phyloP scores from a whole-genome alignment of 30 jellyfish, hydroid and myxozoan genomes.

The Catostylus mosaicus region DNA sequence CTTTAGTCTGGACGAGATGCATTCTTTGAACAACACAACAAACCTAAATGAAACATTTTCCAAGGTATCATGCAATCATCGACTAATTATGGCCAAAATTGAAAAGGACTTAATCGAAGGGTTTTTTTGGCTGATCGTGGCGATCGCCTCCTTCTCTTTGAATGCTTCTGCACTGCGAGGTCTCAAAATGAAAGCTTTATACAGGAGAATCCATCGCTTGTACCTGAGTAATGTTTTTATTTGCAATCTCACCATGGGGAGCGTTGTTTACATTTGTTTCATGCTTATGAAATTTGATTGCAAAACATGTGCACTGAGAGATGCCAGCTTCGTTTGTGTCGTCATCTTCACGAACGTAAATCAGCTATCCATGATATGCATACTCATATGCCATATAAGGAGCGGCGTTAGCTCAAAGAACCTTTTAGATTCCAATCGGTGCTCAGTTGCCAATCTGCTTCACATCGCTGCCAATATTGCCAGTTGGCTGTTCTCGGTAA shows the following conservation, averaged over 20 bases:
- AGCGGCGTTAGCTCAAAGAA: not conserved
- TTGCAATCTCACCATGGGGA: slow-evolving; percentile 51
- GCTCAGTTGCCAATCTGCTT: not conserved
- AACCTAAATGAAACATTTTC: not conserved
- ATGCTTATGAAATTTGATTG: slow-evolving; percentile 19
- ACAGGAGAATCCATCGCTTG: slow-evolving; percentile 18
- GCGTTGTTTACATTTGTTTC: slow-evolving; percentile 14
- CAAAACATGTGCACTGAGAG: slow-evolving; percentile 18
- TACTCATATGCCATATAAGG: slow-evolving; percentile 22
- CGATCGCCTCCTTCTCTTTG: slow-evolving; percentile 21
- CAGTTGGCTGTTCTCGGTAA: slow-evolving; percentile 43
- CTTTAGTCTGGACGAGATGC: too few species aligned
- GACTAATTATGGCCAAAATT: not conserved
- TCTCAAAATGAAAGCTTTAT: slow-evolving; percentile 9
- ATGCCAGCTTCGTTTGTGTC: slow-evolving; percentile 27
- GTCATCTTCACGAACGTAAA: slow-evolving; percentile 29
- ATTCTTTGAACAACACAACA: not conserved
- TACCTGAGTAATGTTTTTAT: slow-evolving; percentile 50
- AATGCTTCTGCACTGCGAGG: slow-evolving; percentile 36
- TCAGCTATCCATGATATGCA: slow-evolving; percentile 53
- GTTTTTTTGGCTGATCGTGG: slow-evolving; percentile 29
- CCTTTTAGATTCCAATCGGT: not conserved
- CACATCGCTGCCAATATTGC: slow-evolving; percentile 33
- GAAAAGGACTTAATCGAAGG: slow-evolving; percentile 25
- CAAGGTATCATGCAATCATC: slow-evolving; percentile 1